phyloP scores from a whole-genome alignment of 2,888 invertebrate species.

The Tiliacea aurago region DNA sequence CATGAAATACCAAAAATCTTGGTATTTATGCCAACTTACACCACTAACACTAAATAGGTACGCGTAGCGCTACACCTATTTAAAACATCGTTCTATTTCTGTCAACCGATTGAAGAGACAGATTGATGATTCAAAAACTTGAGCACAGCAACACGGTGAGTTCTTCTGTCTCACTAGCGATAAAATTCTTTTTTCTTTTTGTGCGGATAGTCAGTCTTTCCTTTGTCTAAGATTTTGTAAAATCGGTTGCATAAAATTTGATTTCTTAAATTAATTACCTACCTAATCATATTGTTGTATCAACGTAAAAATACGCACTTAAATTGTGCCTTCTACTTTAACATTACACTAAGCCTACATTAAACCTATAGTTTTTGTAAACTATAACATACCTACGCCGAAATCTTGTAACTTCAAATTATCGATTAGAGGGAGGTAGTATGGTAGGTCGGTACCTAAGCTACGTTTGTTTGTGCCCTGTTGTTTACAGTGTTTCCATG shows the following conservation, averaged over 20 bases:
- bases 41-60: no score
- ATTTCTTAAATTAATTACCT: neutral
- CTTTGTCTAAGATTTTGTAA: neutral
- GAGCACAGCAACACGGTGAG: neutral
- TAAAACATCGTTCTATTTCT: neutral
- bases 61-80: neutral
- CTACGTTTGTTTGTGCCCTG: constrained; percentile 56
- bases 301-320: neutral
- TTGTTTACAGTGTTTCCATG: constrained; percentile 63
- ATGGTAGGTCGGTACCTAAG: constrained; percentile 3
- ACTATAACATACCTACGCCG: neutral
- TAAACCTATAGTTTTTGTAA: neutral
- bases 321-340: neutral
- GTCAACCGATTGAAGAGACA: neutral
- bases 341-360: neutral
- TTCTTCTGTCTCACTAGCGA: neutral
- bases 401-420: constrained; percentile 12
- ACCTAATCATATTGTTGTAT: neutral
- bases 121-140: neutral
- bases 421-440: constrained; percentile 31
- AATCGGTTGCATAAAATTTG: neutral
- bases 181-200: neutral
- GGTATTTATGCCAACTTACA: neutral
- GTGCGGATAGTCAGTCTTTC: neutral
- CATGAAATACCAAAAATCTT: neutral